Evolutionary conservation across 2,797 vertebrate species (phyloP), one percentile per base, ranked within the genome.

Genomic region (Enteromius viviparus): DNA sequence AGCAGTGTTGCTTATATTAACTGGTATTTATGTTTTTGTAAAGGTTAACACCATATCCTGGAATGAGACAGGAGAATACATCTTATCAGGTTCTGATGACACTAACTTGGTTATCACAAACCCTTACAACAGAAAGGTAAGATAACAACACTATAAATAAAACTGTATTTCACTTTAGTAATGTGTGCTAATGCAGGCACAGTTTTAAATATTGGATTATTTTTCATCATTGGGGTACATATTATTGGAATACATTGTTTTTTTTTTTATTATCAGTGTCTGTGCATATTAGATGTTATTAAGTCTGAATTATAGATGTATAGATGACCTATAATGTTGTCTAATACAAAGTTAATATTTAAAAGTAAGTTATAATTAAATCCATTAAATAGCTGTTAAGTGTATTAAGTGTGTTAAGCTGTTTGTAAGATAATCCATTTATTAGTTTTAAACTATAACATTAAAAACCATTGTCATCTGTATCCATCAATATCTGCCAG

Each of bases 11-110:
- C 58, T 78, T 10, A 34, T 42, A 69, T 80, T 8, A 60, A 29
- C n/a, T 71, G 2, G 14, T 74, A 19, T 69, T 34, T 32, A 42
- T 85, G 1, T 85, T n/a, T 89, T 40, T 23, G n/a, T 81, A 76
- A 91, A 98, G 98, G 98, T 99, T 91, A 99, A 99, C 93, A 98
- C 98, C 47, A 99, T 99, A 94, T 99, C 96, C 89, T 99, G 98
- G 98, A 99, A 97, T 88, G 97, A 98, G 88, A 99, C 97, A n/a
- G 98, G 98, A 80, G 97, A 99, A 91, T 99, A 99, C 89, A 96
- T 99, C 91, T 94, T 99, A 87, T 99, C 98, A 78, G 98, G 98
- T 80, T 99, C 98, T 2, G 98, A 99, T 90, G 98, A 99, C 83
- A 98, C 97, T 81, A 98, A 97, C 90, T 91, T 99, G 95, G 97